A percentile compares a stretch with the other conserved stretches of the same genome.
phyloP scores from a whole-genome alignment of 2,888 invertebrate species.

The Lissocephala sabroskyi region DNA sequence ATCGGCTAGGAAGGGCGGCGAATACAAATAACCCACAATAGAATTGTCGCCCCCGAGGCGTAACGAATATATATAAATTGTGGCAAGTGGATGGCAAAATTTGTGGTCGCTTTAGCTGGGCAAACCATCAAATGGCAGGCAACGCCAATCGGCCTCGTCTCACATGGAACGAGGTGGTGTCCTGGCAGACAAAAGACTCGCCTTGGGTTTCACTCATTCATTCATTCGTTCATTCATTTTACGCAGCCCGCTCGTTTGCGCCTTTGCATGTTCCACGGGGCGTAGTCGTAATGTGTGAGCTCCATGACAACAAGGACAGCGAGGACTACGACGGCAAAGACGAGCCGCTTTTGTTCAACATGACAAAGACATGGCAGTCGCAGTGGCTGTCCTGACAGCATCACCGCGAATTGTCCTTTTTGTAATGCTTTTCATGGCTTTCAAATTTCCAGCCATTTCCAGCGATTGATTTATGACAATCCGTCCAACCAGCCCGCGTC shows the following conservation, averaged over 20 bases:
- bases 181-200: constrained; percentile 49
- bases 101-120: constrained; percentile 15
- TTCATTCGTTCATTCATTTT: constrained; percentile 23
- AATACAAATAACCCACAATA: no score
- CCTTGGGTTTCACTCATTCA: constrained; percentile 39
- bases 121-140: constrained; percentile 52
- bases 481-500: not conserved
- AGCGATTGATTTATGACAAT: constrained; percentile 56
- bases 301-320: constrained; percentile 21
- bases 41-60: no score
- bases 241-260: constrained; percentile 24
- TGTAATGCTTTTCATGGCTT: constrained; percentile 56
- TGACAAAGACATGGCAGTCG: constrained; percentile 62
- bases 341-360: constrained; percentile 50
- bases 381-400: no score
- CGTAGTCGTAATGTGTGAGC: constrained; percentile 45
- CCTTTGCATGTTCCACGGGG: constrained; percentile 42
- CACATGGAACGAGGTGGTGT: constrained; percentile 3
- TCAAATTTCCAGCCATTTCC: constrained; percentile 33
- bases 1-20: not conserved
- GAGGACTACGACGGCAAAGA: not conserved
- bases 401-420: no score
- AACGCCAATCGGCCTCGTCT: constrained; percentile 20
- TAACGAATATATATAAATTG: not conserved
- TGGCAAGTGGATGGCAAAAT: not conserved